Evolutionary conservation across 2,888 invertebrate genomes (phyloP), one percentile per base, ranked within the genome.

Genomic region (Schizaphis graminum): DNA sequence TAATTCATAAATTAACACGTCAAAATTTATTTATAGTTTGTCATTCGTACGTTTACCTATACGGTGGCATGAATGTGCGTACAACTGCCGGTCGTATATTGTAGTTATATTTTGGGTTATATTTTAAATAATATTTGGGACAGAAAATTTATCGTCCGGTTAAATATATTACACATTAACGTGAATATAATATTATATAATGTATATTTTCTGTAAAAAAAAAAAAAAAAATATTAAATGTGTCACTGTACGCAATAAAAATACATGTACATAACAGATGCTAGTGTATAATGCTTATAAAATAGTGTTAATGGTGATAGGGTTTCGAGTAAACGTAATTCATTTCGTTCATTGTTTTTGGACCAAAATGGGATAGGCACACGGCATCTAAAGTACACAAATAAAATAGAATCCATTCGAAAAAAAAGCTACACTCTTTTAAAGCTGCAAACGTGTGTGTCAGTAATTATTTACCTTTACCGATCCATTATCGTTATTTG

Each of bases 341-440:
- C 26, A 41, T 92, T 87, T 61, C n/a, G 26, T 87, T 35, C 56
- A 61, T 92, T 87, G 86, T 92, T 87, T 87, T 92, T 28, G 10
- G 21, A 35, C 57, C 13, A 49, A 92, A 92, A 87, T 21, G 61
- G 35, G 87, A 47, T 28, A 67, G 49, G 57, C 11, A 44, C 21
- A 0, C 21, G 77, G 35, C 77, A 77, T 35, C 35, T 77, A 77
- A 35, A 77, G 77, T 77, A 77, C 77, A 77, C 35, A 77, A 77
- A 77, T 77, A 13, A 77, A 67, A 77, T 35, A 21, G 21, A 67
- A 77, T 77, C 21, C 35, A 35, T 7, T 7, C 1, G 67, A 35
- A 35, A 77, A 61, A 61, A 35, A 77, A 77, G 21, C 21, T 21
- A 35, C 35, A 35, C 35, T 35, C 10, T 61, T 21, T 35, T 61